Percentiles rank a stretch among this genome's conserved stretches.
phyloP scores from a whole-genome alignment of 2,797 vertebrate species.

The Rhabdomys pumilio region DNA sequence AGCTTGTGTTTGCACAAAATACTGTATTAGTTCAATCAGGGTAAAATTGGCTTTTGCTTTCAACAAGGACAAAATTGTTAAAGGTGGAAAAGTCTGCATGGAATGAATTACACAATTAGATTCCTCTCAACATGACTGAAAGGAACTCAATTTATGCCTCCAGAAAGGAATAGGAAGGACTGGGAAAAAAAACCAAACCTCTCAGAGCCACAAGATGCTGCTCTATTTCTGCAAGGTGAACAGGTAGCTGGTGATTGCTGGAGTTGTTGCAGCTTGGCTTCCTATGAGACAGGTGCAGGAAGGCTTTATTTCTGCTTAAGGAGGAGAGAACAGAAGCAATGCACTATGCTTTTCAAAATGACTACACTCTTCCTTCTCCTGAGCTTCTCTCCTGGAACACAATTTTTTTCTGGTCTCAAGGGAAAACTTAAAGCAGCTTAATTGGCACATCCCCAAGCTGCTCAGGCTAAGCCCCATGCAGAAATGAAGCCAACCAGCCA shows the following conservation, averaged over 20 bases:
- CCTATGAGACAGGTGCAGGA: neutral
- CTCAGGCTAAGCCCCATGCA: neutral
- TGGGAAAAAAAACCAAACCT: neutral
- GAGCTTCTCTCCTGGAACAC: neutral
- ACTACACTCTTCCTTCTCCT: neutral
- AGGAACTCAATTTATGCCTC: conserved; percentile 53
- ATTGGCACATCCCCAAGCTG: neutral
- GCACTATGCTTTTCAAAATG: neutral
- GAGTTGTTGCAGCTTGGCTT: neutral
- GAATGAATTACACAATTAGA: conserved; percentile 67
- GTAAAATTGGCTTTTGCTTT: conserved; percentile 71
- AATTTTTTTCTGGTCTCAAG: neutral
- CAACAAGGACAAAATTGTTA: conserved; percentile 61
- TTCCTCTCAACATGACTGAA: conserved; percentile 60
- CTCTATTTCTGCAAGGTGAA: conserved; percentile 39
- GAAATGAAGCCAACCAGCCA: neutral
- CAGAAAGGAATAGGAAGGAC: conserved; percentile 10
- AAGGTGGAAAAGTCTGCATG: conserved; percentile 58
- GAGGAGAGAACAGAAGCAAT: neutral
- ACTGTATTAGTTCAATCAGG: conserved; percentile 65
- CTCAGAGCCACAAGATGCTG: neutral
- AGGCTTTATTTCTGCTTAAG: neutral
- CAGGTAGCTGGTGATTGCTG: neutral
- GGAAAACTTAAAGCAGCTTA: conserved; percentile 10
- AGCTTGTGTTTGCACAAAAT: conserved; percentile 70